Conservation (phyloP, 1,140 invertebrate genomes). For the Apis cerana region DNA sequence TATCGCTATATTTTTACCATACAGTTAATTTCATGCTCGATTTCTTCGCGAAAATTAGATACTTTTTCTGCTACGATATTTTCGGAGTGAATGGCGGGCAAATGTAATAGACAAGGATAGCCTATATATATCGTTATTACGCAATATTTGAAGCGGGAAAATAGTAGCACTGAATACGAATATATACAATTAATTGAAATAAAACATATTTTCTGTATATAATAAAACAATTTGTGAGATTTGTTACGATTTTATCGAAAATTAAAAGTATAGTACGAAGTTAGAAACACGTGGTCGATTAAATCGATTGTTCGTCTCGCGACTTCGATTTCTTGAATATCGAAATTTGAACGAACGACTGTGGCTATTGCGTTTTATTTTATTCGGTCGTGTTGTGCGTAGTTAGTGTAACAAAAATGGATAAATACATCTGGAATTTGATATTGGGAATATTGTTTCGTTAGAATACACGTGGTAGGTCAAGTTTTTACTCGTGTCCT, state of each 20-base stretch:
- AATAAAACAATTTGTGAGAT: not conserved
- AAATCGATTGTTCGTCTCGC: not conserved
- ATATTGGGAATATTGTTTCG: not conserved
- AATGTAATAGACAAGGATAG: not conserved
- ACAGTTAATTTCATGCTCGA: not conserved
- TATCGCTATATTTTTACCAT: not conserved
- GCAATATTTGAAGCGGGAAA: not conserved
- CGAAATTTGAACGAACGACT: not conserved
- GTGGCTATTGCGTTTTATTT: not conserved
- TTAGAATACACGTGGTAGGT: conserved; percentile 3
- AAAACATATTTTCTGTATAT: not conserved
- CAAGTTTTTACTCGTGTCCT: not conserved
- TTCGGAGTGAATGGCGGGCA: not conserved
- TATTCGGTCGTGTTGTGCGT: not conserved
- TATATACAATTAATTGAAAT: not conserved
- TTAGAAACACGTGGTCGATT: conserved; percentile 29
- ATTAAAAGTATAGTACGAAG: too few species aligned
- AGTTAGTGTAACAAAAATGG: too few species aligned
- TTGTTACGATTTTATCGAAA: not conserved
- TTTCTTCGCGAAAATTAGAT: not conserved
- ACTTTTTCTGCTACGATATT: too few species aligned
- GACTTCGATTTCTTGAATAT: conserved; percentile 7
- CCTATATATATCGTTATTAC: not conserved
- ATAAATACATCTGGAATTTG: not conserved
- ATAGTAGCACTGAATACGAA: not conserved